These are phyloP conservation scores for Trichopria drosophilae DNA, from an alignment of 2,888 invertebrate genomes.

Conservation along the genomic window DNA sequence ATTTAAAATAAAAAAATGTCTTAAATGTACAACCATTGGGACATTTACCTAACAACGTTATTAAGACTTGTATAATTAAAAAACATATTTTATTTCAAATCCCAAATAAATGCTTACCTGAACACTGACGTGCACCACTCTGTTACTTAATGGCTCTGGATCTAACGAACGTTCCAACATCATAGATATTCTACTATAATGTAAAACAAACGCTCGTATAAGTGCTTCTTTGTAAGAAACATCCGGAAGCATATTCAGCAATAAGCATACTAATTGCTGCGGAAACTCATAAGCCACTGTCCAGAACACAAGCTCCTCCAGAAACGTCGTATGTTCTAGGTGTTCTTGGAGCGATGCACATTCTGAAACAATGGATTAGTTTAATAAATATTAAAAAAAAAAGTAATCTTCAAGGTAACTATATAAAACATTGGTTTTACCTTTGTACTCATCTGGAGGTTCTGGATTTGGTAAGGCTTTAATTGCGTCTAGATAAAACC, in stretches of 20 bases:
- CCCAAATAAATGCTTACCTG: conserved; percentile 52
- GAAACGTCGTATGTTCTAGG: conserved; percentile 78
- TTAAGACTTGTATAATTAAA: neutral
- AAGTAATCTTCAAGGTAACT: conserved; percentile 1
- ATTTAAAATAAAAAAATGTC: too few relatives aligned
- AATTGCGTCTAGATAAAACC: conserved; percentile 80
- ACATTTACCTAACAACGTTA: neutral
- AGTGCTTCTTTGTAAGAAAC: conserved; percentile 93
- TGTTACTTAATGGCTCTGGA: conserved; percentile 90
- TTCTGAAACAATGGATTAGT: conserved; percentile 53
- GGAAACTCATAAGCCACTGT: conserved; percentile 97
- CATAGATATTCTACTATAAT: conserved; percentile 92
- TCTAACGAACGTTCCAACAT: conserved; percentile 84
- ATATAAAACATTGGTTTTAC: conserved; percentile 40
- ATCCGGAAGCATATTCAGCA: conserved; percentile 94
- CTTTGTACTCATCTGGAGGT: conserved; percentile 74
- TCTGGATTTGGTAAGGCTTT: conserved; percentile 76
- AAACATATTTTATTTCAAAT: neutral
- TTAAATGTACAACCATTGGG: too few relatives aligned
- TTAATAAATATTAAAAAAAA: conserved; percentile 9
- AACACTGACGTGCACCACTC: conserved; percentile 97
- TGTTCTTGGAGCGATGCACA: conserved; percentile 78
- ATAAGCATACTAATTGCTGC: conserved; percentile 91
- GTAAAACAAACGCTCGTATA: conserved; percentile 91
- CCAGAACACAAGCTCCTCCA: conserved; percentile 98